Percentiles rank a stretch among this genome's conserved stretches.
These are phyloP conservation scores for Haliaeetus leucogaster DNA, from an alignment of 2,113 vertebrate species.

Conservation along the genomic window DNA sequence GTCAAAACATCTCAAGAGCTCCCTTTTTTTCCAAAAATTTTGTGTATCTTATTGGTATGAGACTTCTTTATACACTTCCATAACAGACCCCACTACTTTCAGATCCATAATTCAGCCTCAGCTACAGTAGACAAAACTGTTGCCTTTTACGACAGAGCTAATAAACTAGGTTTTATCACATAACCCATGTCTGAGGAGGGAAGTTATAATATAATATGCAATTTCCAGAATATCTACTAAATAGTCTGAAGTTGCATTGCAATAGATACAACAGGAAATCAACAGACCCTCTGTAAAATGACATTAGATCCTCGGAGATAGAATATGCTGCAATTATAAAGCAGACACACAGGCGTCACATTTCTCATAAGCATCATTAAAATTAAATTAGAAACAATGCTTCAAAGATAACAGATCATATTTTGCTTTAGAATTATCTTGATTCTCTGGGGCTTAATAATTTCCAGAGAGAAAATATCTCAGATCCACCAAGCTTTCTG, in stretches of 20 bases:
- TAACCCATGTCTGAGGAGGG: background rate
- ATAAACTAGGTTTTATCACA: background rate
- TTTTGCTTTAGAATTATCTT: conserved; percentile 20
- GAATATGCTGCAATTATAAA: conserved; percentile 9
- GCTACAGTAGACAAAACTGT: background rate
- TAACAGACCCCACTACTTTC: background rate
- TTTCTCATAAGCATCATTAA: conserved; percentile 43
- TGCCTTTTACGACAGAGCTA: background rate
- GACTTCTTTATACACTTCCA: background rate
- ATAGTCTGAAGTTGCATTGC: background rate
- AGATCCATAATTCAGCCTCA: background rate
- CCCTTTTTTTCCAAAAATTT: background rate
- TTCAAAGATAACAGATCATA: conserved; percentile 13
- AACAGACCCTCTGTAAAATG: background rate
- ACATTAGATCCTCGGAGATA: background rate
- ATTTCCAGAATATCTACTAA: conserved; percentile 10
- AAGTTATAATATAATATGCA: background rate
- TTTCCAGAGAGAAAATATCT: background rate
- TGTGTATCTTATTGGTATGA: background rate
- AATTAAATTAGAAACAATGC: conserved; percentile 23
- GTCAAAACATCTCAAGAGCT: background rate
- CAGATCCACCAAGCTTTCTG: background rate
- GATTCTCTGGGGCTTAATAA: background rate
- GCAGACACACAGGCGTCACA: background rate
- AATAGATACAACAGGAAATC: background rate